Conservation (phyloP, 2,113 vertebrate species). For the Daphoenositta chrysoptera region DNA sequence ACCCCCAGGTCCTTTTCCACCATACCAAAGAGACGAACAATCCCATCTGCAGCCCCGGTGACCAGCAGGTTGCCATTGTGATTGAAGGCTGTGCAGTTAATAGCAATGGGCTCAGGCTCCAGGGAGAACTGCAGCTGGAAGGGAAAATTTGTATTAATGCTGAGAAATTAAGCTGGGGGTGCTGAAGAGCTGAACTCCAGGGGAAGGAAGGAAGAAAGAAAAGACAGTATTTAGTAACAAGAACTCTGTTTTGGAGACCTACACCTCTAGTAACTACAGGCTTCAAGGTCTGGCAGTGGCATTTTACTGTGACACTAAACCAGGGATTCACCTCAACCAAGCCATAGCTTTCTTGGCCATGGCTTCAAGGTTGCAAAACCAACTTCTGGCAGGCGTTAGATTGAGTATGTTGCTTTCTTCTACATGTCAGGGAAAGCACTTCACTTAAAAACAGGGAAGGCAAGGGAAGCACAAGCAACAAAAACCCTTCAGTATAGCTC, state of each 20-base stretch:
- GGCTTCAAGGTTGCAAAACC: not conserved
- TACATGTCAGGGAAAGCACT: not conserved
- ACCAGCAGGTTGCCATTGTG: conserved; percentile 97
- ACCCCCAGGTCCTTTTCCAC: not conserved
- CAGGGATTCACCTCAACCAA: not conserved
- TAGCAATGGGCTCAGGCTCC: conserved; percentile 89
- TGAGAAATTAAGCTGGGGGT: not conserved
- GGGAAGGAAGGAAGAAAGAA: not conserved
- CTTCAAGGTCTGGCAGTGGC: not conserved
- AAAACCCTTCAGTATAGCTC: not conserved
- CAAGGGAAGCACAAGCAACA: not conserved
- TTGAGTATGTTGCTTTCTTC: not conserved
- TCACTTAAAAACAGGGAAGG: not conserved
- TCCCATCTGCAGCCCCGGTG: conserved; percentile 90
- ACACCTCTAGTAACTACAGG: not conserved
- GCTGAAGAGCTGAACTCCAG: not conserved
- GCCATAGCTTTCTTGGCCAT: not conserved
- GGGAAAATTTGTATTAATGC: not conserved
- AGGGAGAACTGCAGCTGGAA: conserved; percentile 89
- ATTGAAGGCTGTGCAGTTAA: conserved; percentile 96
- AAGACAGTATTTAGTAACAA: not conserved
- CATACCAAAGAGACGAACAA: conserved; percentile 92
- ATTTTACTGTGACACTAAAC: not conserved
- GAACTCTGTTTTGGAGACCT: not conserved
- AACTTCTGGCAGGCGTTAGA: not conserved